Percentiles rank a stretch among this genome's conserved stretches.
Conservation (phyloP, 2,888 invertebrate genomes). For the Drosophila heteroneura region DNA sequence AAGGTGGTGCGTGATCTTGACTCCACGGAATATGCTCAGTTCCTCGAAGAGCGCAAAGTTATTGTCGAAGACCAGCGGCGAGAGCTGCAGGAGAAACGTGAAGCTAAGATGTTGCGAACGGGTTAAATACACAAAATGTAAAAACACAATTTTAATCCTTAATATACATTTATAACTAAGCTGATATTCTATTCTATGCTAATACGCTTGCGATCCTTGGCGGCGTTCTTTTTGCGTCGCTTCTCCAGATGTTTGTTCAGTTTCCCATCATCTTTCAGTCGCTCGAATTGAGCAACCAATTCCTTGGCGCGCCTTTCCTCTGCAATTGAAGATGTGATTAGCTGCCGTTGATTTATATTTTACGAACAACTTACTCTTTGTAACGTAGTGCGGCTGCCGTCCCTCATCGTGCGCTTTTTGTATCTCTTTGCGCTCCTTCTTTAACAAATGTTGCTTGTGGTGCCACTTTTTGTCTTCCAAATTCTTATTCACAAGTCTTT, state of each 20-base stretch:
- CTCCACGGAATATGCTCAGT: constrained; percentile 92
- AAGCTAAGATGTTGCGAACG: constrained; percentile 96
- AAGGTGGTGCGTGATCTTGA: constrained; percentile 92
- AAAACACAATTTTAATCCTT: constrained; percentile 44
- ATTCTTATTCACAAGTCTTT: constrained; percentile 92
- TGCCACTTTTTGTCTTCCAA: constrained; percentile 88
- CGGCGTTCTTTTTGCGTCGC: constrained; percentile 90
- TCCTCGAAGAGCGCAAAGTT: constrained; percentile 90
- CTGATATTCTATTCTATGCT: constrained; percentile 74
- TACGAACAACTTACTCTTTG: constrained; percentile 88
- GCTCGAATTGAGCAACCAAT: constrained; percentile 92
- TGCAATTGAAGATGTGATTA: constrained; percentile 85
- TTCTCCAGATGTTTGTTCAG: constrained; percentile 93
- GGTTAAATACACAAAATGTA: constrained; percentile 83
- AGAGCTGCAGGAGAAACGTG: constrained; percentile 92
- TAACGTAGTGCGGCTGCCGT: constrained; percentile 90
- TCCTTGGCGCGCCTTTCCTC: constrained; percentile 92
- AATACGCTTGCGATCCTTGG: constrained; percentile 85
- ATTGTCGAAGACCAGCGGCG: constrained; percentile 91
- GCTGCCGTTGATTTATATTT: background rate
- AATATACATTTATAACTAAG: constrained; percentile 61
- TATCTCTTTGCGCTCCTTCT: constrained; percentile 87
- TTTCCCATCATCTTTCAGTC: constrained; percentile 91
- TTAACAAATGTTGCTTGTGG: constrained; percentile 86
- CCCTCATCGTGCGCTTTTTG: constrained; percentile 88